Base-by-base conservation (phyloP, 2,113 vertebrate species). In the Calyptomena viridis region DNA sequence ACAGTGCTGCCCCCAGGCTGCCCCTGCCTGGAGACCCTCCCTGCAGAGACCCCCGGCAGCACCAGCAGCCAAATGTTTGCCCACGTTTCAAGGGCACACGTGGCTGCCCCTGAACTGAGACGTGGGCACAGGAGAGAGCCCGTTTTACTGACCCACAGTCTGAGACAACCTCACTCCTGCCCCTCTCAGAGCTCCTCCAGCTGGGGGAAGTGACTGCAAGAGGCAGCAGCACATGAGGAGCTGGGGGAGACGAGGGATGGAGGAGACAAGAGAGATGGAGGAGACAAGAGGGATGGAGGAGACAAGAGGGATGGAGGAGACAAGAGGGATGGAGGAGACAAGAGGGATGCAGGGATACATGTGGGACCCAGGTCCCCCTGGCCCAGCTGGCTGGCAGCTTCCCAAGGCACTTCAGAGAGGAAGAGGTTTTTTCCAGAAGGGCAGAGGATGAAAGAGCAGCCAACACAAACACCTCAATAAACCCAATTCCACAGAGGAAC, bases 201-300 rank as follows among this genome's bases (percentile, higher is more conserved):
- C 22, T 12, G 4, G 0, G 16, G 47, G 18, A 23, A 35, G n/a
- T 0, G 21, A 64, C 22, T 1, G 8, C 5, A 20, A 8, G 30
- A 9, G 30, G 49, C 23, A 27, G 39, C 0, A 6, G 44, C 7
- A 37, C 22, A 18, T 0, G 37, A 37, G 46, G n/a, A 46, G 30
- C 25, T 24, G 11, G n/a, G n/a, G n/a, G n/a, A n/a, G n/a, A n/a
- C n/a, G n/a, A n/a, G n/a, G n/a, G n/a, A n/a, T n/a, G n/a, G n/a
- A n/a, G n/a, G n/a, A n/a, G n/a, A n/a, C n/a, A n/a, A n/a, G n/a
- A n/a, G n/a, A n/a, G n/a, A n/a, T n/a, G n/a, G n/a, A n/a, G n/a
- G n/a, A n/a, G n/a, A n/a, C n/a, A n/a, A n/a, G n/a, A n/a, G n/a
- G n/a, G n/a, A n/a, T n/a, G n/a, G n/a, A n/a, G n/a, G n/a, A n/a